Percentiles rank a stretch among this genome's conserved stretches.
Conservation (phyloP, 92 coral and sea anemone species). For the Parazoanthus atlanticus region DNA sequence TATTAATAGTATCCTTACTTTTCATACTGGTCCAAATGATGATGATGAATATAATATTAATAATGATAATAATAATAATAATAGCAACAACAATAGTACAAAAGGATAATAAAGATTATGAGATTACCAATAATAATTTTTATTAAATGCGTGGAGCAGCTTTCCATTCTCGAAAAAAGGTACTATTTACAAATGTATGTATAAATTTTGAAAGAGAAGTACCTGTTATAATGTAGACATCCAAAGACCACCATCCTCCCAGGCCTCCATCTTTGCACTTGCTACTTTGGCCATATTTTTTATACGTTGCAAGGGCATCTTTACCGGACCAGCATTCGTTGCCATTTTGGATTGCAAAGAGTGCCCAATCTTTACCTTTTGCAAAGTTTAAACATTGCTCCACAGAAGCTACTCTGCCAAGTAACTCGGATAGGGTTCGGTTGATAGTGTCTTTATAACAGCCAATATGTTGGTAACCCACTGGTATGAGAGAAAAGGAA, state of each 20-base stretch:
- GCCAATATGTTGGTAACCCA: constrained; percentile 3
- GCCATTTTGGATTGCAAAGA: constrained; percentile 12
- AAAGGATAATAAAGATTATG: no score
- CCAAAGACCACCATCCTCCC: constrained; percentile 28
- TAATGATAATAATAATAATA: no score
- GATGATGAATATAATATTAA: no score
- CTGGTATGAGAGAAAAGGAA: background rate
- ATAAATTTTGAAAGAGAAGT: background rate
- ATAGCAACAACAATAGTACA: no score
- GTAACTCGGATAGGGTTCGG: background rate
- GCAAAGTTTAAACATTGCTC: background rate
- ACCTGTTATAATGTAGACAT: constrained; percentile 25
- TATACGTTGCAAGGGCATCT: constrained; percentile 1
- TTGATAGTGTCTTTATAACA: background rate
- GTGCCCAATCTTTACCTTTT: background rate
- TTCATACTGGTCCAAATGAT: no score
- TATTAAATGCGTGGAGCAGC: no score
- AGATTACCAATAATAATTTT: no score
- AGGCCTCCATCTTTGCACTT: background rate
- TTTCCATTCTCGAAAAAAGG: no score
- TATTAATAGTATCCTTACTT: no score
- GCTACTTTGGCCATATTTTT: background rate
- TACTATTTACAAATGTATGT: background rate
- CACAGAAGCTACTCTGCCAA: background rate
- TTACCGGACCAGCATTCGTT: background rate